Percentiles rank a stretch among this genome's conserved stretches.
Conservation (phyloP, 1,140 invertebrate species). For the silkworm (Bombyx mori) region DNA sequence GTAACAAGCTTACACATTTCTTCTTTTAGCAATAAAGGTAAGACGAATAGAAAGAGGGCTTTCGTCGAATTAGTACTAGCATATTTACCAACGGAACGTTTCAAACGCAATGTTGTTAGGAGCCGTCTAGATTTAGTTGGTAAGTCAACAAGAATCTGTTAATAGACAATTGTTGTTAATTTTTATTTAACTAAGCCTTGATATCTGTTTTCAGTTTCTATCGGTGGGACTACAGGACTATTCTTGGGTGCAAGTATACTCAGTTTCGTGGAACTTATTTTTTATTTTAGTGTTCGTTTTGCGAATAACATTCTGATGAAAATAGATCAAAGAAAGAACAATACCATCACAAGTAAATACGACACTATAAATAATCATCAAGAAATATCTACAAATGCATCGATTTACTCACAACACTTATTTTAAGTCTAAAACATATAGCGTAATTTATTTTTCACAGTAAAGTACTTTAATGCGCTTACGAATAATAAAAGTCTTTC, state of each 20-base stretch:
- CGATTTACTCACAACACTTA: no score
- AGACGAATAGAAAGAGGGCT: constrained; percentile 40
- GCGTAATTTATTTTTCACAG: no score
- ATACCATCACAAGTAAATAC: not conserved
- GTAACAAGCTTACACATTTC: not conserved
- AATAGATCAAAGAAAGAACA: constrained; percentile 3
- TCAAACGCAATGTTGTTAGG: constrained; percentile 75
- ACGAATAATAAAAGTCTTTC: no score
- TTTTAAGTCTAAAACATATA: no score
- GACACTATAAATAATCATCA: not conserved
- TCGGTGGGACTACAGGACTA: constrained; percentile 75
- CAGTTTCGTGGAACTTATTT: constrained; percentile 74
- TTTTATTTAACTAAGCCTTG: not conserved
- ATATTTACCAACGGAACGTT: constrained; percentile 73
- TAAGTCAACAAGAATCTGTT: constrained; percentile 25
- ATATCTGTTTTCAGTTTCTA: constrained; percentile 69
- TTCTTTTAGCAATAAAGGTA: constrained; percentile 5
- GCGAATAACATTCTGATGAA: constrained; percentile 35
- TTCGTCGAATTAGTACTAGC: constrained; percentile 70
- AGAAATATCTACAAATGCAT: no score
- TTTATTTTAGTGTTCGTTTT: constrained; percentile 54
- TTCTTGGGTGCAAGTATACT: constrained; percentile 77
- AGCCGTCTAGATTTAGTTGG: constrained; percentile 75
- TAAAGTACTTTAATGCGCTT: no score
- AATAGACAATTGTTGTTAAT: not conserved